phyloP scores from a whole-genome alignment of 2,113 vertebrate genomes.

The Naja naja region DNA sequence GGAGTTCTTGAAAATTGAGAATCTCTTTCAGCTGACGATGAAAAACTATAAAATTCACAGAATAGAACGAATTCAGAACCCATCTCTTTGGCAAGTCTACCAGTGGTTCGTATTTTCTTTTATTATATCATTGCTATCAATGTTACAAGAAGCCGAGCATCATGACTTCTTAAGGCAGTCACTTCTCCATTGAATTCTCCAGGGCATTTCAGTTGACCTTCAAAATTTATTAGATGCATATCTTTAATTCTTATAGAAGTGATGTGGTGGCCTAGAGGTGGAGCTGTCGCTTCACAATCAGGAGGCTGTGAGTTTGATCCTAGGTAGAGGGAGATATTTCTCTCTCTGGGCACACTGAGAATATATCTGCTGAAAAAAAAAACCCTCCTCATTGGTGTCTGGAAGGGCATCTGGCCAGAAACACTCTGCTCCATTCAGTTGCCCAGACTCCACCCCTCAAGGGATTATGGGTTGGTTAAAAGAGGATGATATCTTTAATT shows the following conservation, averaged over 20 bases:
- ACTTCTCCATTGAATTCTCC: not conserved
- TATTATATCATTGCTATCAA: not conserved
- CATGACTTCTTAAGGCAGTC: not conserved
- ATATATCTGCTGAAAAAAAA: too few relatives aligned
- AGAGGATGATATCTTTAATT: not conserved
- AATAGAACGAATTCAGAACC: slow-evolving; percentile 83
- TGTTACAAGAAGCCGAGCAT: not conserved
- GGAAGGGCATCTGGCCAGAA: too few relatives aligned
- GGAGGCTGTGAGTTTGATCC: too few relatives aligned
- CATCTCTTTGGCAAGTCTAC: slow-evolving; percentile 78
- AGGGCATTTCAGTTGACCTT: not conserved
- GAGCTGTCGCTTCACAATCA: too few relatives aligned
- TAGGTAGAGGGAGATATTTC: too few relatives aligned
- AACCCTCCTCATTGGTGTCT: too few relatives aligned
- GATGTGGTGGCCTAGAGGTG: too few relatives aligned
- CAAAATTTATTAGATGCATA: not conserved
- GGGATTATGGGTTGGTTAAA: too few relatives aligned
- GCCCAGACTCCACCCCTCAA: too few relatives aligned
- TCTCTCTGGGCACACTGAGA: too few relatives aligned
- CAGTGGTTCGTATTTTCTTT: slow-evolving; percentile 76
- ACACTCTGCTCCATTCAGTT: too few relatives aligned
- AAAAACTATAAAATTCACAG: slow-evolving; percentile 64
- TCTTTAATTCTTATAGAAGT: not conserved
- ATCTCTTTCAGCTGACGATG: slow-evolving; percentile 78
- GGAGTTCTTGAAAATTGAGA: slow-evolving; percentile 66